phyloP scores from a whole-genome alignment of 2,113 vertebrate species.

The Ammodramus savannarum region DNA sequence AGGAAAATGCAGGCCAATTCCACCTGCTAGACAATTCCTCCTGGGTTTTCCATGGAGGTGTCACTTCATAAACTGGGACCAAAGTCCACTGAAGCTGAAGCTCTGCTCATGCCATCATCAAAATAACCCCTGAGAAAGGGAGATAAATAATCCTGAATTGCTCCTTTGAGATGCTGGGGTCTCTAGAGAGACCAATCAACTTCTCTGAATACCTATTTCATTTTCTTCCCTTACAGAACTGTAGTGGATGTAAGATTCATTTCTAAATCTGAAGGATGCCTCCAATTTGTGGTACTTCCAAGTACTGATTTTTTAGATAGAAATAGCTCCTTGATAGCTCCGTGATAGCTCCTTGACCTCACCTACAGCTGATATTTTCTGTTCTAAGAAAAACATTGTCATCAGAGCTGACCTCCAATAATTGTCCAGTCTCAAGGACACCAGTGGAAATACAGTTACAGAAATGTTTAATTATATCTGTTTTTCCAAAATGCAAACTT shows the following conservation, averaged over 20 bases:
- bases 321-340: background rate
- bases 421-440: background rate
- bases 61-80: background rate
- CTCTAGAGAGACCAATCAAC: rapidly evolving
- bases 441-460: background rate
- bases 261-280: background rate
- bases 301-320: background rate
- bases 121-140: background rate
- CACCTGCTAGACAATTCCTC: background rate
- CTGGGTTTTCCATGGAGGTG: background rate
- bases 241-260: background rate
- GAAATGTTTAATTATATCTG: background rate
- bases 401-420: background rate
- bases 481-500: background rate
- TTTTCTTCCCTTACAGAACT: background rate
- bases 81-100: background rate
- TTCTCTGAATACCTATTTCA: background rate
- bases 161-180: rapidly evolving
- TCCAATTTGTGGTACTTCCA: background rate
- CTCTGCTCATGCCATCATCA: background rate
- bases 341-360: background rate
- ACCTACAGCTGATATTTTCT: background rate
- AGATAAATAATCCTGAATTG: background rate
- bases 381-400: background rate
- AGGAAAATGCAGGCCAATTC: background rate